Conservation (phyloP, 2,888 invertebrate species). For the Zygothrica quintamaculata region DNA sequence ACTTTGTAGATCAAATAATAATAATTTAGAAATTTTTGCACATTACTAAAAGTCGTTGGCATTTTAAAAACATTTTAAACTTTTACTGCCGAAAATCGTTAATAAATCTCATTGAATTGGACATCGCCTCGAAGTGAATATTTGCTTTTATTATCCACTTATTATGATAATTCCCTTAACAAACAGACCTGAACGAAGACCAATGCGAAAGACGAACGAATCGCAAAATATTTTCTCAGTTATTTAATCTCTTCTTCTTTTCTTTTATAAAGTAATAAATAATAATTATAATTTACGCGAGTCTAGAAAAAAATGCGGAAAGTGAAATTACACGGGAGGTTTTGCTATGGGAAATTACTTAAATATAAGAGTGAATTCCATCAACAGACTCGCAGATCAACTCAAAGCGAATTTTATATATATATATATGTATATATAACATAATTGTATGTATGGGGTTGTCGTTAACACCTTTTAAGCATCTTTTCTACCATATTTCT, state of each 20-base stretch:
- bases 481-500: constrained; percentile 22
- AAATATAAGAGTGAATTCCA: constrained; percentile 19
- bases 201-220: constrained; percentile 62
- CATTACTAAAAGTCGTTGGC: no score
- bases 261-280: constrained; percentile 11
- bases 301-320: constrained; percentile 65
- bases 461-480: constrained; percentile 61
- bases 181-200: constrained; percentile 74
- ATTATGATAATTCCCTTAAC: constrained; percentile 64
- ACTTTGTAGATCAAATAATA: no score
- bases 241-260: constrained; percentile 39
- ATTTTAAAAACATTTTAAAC: no score
- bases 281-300: constrained; percentile 48
- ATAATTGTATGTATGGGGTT: constrained; percentile 30
- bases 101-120: constrained; percentile 21
- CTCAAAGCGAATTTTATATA: constrained; percentile 1
- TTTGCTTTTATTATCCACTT: constrained; percentile 45
- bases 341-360: constrained; percentile 33
- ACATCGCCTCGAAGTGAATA: constrained; percentile 32
- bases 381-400: constrained; percentile 27
- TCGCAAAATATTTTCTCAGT: constrained; percentile 67
- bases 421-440: constrained; percentile 3
- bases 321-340: constrained; percentile 67
- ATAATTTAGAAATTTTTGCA: no score
- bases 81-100: constrained; percentile 16